Percentiles rank a stretch among this genome's conserved stretches.
Conservation (phyloP, 2,888 invertebrate species). For the Aelia acuminata region DNA sequence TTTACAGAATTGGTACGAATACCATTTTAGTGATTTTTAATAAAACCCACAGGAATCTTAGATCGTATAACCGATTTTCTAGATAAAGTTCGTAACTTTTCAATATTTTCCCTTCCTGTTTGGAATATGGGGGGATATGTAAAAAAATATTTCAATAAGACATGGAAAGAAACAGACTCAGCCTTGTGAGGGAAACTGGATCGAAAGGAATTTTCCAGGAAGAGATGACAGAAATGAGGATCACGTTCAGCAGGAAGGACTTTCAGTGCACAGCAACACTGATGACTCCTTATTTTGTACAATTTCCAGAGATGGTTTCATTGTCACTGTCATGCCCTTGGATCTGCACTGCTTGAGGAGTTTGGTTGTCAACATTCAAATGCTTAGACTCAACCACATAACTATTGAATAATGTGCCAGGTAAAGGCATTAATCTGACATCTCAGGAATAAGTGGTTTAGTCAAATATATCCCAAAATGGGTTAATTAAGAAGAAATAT, state of each 20-base stretch:
- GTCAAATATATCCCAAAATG: too few relatives aligned
- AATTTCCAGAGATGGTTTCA: neutral
- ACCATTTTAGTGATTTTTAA: neutral
- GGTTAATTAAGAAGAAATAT: too few relatives aligned
- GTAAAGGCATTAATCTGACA: too few relatives aligned
- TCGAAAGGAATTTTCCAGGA: constrained; percentile 21
- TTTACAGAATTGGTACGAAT: too few relatives aligned
- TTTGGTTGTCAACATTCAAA: too few relatives aligned
- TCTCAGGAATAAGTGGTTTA: too few relatives aligned
- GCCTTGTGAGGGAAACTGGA: constrained; percentile 5
- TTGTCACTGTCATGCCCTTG: neutral
- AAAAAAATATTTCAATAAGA: neutral
- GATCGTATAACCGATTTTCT: neutral
- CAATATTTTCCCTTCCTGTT: neutral
- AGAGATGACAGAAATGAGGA: neutral
- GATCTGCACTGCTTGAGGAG: neutral
- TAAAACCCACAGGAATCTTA: neutral
- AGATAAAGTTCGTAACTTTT: neutral
- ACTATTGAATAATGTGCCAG: too few relatives aligned
- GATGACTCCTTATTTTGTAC: neutral
- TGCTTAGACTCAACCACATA: too few relatives aligned
- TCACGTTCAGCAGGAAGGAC: neutral
- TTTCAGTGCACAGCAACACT: neutral
- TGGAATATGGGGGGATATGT: neutral
- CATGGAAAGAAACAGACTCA: neutral